A percentile compares a stretch with the other conserved stretches of the same genome.
Conservation (phyloP, 2,113 vertebrate genomes). For the Poeciliopsis prolifica region DNA sequence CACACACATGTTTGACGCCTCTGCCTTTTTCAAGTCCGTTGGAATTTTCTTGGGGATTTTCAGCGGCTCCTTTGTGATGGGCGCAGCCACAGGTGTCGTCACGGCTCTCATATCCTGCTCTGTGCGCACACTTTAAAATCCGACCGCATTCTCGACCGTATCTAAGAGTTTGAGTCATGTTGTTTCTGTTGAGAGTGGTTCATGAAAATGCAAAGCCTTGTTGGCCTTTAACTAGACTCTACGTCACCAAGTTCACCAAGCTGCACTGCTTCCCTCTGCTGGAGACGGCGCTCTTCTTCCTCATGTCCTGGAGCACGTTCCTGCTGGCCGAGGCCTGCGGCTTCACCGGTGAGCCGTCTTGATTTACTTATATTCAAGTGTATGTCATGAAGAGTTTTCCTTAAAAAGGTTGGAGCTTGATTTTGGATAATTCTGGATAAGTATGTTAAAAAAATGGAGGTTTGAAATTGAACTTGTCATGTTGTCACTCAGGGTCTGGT, state of each 20-base stretch:
- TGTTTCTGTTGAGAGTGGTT: not conserved
- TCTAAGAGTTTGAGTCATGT: not conserved
- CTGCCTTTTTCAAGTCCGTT: slow-evolving; percentile 97
- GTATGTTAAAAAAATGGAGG: too few relatives aligned
- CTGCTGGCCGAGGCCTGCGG: slow-evolving; percentile 96
- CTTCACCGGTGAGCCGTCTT: slow-evolving; percentile 88
- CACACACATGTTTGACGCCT: slow-evolving; percentile 92
- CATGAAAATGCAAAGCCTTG: too few relatives aligned
- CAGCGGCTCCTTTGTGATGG: slow-evolving; percentile 98
- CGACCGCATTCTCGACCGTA: not conserved
- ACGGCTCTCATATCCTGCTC: slow-evolving; percentile 98
- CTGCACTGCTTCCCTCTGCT: slow-evolving; percentile 97
- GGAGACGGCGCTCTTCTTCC: slow-evolving; percentile 97
- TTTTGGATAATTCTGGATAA: not conserved
- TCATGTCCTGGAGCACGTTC: slow-evolving; percentile 99
- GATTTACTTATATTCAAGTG: not conserved
- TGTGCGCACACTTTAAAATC: not conserved
- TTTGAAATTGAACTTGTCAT: too few relatives aligned
- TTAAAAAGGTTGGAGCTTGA: not conserved
- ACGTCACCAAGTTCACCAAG: slow-evolving; percentile 99
- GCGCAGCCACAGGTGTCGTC: slow-evolving; percentile 92
- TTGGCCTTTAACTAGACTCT: slow-evolving; percentile 81
- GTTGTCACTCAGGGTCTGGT: too few relatives aligned
- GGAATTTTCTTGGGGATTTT: slow-evolving; percentile 97
- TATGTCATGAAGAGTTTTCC: not conserved